Evolutionary conservation across 2,797 vertebrate genomes (phyloP), one percentile per base, ranked within the genome.

Genomic region (Tauraco hartlaubi): DNA sequence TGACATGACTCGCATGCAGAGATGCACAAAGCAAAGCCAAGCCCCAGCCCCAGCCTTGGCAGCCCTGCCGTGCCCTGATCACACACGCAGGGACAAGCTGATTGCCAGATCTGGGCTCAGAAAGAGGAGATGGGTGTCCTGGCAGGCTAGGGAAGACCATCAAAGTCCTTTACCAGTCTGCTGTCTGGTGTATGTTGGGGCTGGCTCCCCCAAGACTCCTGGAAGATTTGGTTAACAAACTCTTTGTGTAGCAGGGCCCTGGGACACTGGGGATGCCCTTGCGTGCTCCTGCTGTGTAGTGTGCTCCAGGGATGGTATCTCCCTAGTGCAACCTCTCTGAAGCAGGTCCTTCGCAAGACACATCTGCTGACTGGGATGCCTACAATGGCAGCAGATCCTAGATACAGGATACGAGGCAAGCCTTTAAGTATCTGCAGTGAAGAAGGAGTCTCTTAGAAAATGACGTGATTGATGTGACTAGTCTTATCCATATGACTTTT

Each of bases 21-120:
- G 75, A 85, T 43, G 64, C 61, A 67, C 78, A 80, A 93, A 95
- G 95, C 85, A 83, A 95, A 94, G 94, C 44, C 1, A 96, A 95
- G 92, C 79, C 41, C 28, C 62, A 72, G 69, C 56, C 29, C 21
- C 62, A 77, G 73, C 79, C 64, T 31, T 62, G 35, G 76, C 59
- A 91, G 66, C 67, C 49, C 66, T 51, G n/a, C 20, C 2, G 0
- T 18, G 29, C 61, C 46, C 69, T 74, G 18, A 58, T 77, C 46
- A 39, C 88, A 63, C 14, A 69, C 1, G 12, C 20, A 22, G 18
- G 4, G 23, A 71, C 41, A 78, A 62, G 67, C 35, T 31, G 33
- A 62, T 51, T 74, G 77, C 62, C 59, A 69, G 58, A 61, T 46
- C 3, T 61, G 31, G 37, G 37, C 58, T 93, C 69, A 75, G 86